These are phyloP conservation scores for Sesamia inferens DNA, from an alignment of 2,888 invertebrate species.

Conservation along the genomic window DNA sequence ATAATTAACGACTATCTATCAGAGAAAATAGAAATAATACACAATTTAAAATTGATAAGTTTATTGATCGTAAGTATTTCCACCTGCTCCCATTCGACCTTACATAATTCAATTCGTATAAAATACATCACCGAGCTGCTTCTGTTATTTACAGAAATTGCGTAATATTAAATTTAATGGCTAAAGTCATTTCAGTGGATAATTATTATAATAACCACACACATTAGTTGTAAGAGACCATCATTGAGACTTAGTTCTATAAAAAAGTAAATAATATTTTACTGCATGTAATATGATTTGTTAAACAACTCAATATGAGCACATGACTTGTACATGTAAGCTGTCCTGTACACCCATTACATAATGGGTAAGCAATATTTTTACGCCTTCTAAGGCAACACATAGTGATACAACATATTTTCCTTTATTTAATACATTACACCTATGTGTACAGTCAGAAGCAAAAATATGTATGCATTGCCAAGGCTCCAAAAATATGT, in stretches of 20 bases:
- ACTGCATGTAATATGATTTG: slow-evolving; percentile 39
- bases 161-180: slow-evolving; percentile 20
- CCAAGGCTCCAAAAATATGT: no score
- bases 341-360: no score
- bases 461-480: no score
- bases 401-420: no score
- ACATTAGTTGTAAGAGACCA: slow-evolving; percentile 9
- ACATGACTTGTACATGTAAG: slow-evolving; percentile 54
- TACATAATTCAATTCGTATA: slow-evolving; percentile 55
- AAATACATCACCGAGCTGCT: slow-evolving; percentile 62
- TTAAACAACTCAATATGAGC: slow-evolving; percentile 50
- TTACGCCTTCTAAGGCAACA: no score
- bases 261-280: slow-evolving; percentile 18
- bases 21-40: slow-evolving; percentile 66
- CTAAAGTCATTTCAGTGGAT: not conserved
- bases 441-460: no score
- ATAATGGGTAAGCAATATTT: no score
- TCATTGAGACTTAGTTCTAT: slow-evolving; percentile 13
- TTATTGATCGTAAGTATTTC: slow-evolving; percentile 70
- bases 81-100: slow-evolving; percentile 80
- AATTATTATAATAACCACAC: slow-evolving; percentile 15
- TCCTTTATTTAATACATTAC: no score
- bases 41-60: slow-evolving; percentile 66
- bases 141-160: slow-evolving; percentile 53
- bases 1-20: slow-evolving; percentile 16